Evolutionary conservation across 2,888 invertebrate species (phyloP).

Genomic region (Kuschelorhynchus macadamiae): DNA sequence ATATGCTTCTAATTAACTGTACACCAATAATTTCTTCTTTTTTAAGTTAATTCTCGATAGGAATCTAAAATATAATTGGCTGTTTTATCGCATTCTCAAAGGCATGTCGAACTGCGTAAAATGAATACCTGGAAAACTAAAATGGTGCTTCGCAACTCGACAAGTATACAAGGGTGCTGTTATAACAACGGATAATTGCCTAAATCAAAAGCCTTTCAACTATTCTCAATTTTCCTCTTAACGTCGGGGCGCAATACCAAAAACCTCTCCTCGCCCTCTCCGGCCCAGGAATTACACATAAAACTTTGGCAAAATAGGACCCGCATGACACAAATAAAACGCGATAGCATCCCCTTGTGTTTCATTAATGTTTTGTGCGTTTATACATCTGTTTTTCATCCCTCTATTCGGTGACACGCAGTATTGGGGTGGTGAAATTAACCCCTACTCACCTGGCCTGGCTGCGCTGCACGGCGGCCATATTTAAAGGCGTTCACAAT

Average conservation of each 20-base stretch:
- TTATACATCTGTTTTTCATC: slow-evolving; percentile 51
- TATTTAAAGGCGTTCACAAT: slow-evolving; percentile 66
- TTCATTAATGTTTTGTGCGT: slow-evolving; percentile 43
- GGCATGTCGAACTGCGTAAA: too few species aligned
- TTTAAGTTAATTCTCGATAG: too few species aligned
- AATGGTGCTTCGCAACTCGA: too few species aligned
- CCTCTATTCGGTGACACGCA: slow-evolving; percentile 45
- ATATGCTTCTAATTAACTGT: too few species aligned
- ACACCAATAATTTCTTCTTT: too few species aligned
- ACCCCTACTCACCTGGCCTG: slow-evolving; percentile 47
- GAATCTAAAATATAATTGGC: too few species aligned
- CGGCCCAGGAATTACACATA: slow-evolving; percentile 23
- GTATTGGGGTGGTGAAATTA: slow-evolving; percentile 44
- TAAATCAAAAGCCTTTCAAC: neutral
- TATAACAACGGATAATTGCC: too few species aligned
- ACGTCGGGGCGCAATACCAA: neutral
- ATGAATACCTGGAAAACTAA: too few species aligned
- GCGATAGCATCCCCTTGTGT: slow-evolving; percentile 38
- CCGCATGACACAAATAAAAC: slow-evolving; percentile 41
- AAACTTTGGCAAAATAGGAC: slow-evolving; percentile 41
- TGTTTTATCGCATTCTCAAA: too few species aligned
- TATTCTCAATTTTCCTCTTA: neutral
- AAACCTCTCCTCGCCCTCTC: slow-evolving; percentile 14
- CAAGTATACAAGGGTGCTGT: too few species aligned
- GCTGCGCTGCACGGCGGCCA: slow-evolving; percentile 60